Base-by-base conservation (phyloP, 2,888 invertebrate species). In the Pycnomerus fuliginosus region DNA sequence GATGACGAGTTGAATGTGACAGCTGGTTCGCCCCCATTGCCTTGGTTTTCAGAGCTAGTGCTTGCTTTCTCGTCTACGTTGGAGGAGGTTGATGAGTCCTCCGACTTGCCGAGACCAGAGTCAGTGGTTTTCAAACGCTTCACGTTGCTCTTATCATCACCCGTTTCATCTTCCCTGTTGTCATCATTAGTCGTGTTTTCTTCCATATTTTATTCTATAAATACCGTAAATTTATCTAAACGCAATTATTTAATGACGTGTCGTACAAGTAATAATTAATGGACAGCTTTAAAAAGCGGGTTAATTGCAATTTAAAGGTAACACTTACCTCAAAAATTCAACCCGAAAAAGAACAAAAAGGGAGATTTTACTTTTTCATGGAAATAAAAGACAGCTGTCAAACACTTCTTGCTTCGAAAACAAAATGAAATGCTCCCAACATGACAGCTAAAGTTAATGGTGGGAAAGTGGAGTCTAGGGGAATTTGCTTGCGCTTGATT, bases 111-210 rank as follows among this genome's bases (percentile, higher is more conserved):
- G 2, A 38, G 7, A 3, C 29, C 37, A 0, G 30, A 40, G 37
- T 42, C 46, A 36, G 60, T 63, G 34, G 64, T 67, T 55, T 64
- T 67, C 25, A 69, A 50, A 27, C 68, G 58, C 56, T 70, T 69
- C 10, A 51, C 54, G 28, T 53, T 38, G 11, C 47, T 29, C 27
- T 43, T 45, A 3, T 46, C 44, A n/a, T 40, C 31, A 33, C 41
- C 45, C 1, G 20, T 27, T 2, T 28, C 27, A 48, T 42, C 48
- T 17, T 48, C 37, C 23, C 30, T 45, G 39, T 50, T 52, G 27
- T 55, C 56, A 41, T 52, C 54, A 46, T 56, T 56, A 23, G 58
- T 48, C 45, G 46, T 55, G 50, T 58, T 58, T 56, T 62, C 62
- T 52, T 63, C 63, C 62, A 63, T 63, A 35, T 48, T 60, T 52